Base-by-base conservation (phyloP, 2,888 invertebrate genomes). In the Ectemnius continuus region DNA sequence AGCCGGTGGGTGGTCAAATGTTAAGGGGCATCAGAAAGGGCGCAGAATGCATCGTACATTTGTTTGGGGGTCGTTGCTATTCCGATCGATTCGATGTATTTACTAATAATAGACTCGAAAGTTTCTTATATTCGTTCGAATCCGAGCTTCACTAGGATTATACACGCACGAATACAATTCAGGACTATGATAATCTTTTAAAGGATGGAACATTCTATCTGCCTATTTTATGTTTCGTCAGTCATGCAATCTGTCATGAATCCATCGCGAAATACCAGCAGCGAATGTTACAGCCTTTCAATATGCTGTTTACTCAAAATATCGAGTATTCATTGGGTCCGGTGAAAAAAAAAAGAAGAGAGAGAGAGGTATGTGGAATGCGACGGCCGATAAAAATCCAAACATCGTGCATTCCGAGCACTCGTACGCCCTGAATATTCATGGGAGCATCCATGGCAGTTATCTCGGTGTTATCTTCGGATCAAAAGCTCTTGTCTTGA, bases 101-200 rank as follows among this genome's bases (percentile, higher is more conserved):
- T 64, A 62, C 61, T 67, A 73, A 73, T 76, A 76, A 73, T 67
- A 73, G 63, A 47, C 26, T 52, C 16, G 20, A 57, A 62, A 68
- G 59, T 73, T 73, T 66, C 56, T 16, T 11, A 20, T n/a, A 60
- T n/a, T 73, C 69, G 60, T 61, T 59, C 48, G 63, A 67, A 73
- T 66, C 56, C 46, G 47, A 68, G 48, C 61, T 75, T 61, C 48
- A 48, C 28, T 36, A 47, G 61, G 70, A 73, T 73, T 69, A 63
- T 58, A 36, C 8, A 36, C 8, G 36, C 8, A 8, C 1, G 6
- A 36, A 11, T 0, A 8, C 11, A 36, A 36, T 1, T 36, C 36
- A 8, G 36, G 36, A 36, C 36, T 6, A 8, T 36, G 36, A 36
- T 36, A 2, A 36, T 36, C 36, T 8, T 8, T 8, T 36, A 8